Evolutionary conservation across 2,888 invertebrate species (phyloP).

Genomic region (Melangyna quadrimaculata): DNA sequence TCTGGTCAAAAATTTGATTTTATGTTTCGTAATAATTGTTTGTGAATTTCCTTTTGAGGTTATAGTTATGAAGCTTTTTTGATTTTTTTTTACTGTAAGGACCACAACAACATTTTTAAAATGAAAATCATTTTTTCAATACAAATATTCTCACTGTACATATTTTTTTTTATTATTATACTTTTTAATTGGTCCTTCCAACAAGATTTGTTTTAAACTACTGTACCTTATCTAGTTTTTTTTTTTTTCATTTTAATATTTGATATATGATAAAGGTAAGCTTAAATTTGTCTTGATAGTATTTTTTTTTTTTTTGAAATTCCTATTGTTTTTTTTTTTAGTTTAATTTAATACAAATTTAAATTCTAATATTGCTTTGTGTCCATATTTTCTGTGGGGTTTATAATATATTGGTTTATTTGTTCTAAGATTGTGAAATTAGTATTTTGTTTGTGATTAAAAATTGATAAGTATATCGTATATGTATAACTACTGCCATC

Average conservation of each 20-base stretch:
- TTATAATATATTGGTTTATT: not conserved
- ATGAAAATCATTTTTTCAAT: not conserved
- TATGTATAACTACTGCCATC: no score
- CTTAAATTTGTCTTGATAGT: not conserved
- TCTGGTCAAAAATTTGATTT: slow-evolving; percentile 33
- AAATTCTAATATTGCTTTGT: slow-evolving; percentile 70
- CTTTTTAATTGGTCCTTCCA: slow-evolving; percentile 56
- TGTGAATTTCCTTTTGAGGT: not conserved
- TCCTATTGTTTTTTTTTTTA: slow-evolving; percentile 38
- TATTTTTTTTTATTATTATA: not conserved
- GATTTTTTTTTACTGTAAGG: slow-evolving; percentile 47
- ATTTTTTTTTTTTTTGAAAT: not conserved
- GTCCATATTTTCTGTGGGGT: slow-evolving; percentile 41
- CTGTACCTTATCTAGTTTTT: not conserved
- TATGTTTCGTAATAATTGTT: not conserved
- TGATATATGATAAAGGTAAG: slow-evolving; percentile 7
- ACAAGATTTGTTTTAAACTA: slow-evolving; percentile 12
- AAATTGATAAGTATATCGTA: not conserved
- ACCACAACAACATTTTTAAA: slow-evolving; percentile 32
- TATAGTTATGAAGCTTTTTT: not conserved
- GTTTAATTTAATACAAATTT: slow-evolving; percentile 30
- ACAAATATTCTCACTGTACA: not conserved
- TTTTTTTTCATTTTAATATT: not conserved
- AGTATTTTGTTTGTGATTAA: not conserved
- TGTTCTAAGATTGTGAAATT: not conserved